Percentiles rank a stretch among this genome's conserved stretches.
These are phyloP conservation scores for Psittacula cyanocephala DNA, from an alignment of 2,113 vertebrate species.

Conservation along the genomic window DNA sequence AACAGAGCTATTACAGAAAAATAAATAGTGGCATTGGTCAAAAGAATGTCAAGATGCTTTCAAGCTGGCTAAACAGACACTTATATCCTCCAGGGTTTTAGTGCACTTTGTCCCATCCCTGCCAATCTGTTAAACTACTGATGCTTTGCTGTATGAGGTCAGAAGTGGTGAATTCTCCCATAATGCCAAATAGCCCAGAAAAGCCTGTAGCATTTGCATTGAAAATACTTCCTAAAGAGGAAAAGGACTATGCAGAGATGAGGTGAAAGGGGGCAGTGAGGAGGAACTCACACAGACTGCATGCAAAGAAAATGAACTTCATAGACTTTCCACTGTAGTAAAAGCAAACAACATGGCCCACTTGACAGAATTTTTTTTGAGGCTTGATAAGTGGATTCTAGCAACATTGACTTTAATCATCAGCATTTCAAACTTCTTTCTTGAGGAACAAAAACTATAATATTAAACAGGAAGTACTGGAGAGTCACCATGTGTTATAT, in stretches of 20 bases:
- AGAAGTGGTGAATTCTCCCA: slow-evolving; percentile 56
- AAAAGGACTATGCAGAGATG: not conserved
- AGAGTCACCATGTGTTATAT: accelerated
- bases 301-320: not conserved
- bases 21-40: slow-evolving; percentile 64
- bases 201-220: slow-evolving; percentile 46
- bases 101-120: slow-evolving; percentile 29
- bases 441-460: not conserved
- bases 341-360: not conserved
- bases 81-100: slow-evolving; percentile 49
- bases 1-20: slow-evolving; percentile 58
- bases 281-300: not conserved
- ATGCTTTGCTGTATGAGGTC: slow-evolving; percentile 52
- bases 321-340: not conserved
- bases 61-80: slow-evolving; percentile 54
- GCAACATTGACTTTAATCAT: not conserved
- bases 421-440: not conserved
- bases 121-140: slow-evolving; percentile 61
- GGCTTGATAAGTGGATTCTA: not conserved
- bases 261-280: not conserved
- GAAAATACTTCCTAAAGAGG: slow-evolving; percentile 24
- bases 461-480: not conserved
- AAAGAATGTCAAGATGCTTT: slow-evolving; percentile 59
- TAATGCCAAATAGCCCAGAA: slow-evolving; percentile 55
- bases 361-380: not conserved